A percentile compares a stretch with the other conserved stretches of the same genome.
Evolutionary conservation across 2,113 vertebrate species (phyloP).

Genomic region (Mesembrinibis cayennensis): DNA sequence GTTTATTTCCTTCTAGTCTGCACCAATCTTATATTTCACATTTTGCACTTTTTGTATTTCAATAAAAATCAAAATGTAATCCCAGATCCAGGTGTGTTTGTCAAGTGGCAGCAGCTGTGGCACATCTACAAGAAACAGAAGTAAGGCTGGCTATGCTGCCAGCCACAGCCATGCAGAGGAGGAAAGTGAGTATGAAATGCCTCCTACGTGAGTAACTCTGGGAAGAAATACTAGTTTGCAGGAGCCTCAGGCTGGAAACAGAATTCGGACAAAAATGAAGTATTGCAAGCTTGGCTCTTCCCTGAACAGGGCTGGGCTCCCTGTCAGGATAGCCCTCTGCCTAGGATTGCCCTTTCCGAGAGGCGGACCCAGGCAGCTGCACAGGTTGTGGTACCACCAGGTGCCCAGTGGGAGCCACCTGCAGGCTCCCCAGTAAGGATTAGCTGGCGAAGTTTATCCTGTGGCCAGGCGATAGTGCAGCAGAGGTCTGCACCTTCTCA

Average conservation of each 20-base stretch:
- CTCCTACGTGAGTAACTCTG: not conserved
- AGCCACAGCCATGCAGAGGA: not conserved
- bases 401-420: not conserved
- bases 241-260: not conserved
- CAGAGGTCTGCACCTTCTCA: not conserved
- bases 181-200: not conserved
- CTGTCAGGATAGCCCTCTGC: not conserved
- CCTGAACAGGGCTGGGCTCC: not conserved
- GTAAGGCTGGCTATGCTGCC: not conserved
- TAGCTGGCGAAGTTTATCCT: not conserved
- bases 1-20: constrained; percentile 60
- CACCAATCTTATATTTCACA: constrained; percentile 77
- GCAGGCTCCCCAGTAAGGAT: not conserved
- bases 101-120: not conserved
- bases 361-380: not conserved
- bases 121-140: not conserved
- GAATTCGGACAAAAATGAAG: not conserved
- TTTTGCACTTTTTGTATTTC: constrained; percentile 83
- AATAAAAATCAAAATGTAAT: constrained; percentile 75
- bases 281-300: not conserved
- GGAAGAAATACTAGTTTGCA: not conserved
- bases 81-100: not conserved
- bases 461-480: not conserved
- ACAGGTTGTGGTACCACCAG: not conserved
- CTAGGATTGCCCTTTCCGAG: not conserved